These are phyloP conservation scores for Actinostola sp. DNA, from an alignment of 92 coral and sea anemone species.

Conservation along the genomic window DNA sequence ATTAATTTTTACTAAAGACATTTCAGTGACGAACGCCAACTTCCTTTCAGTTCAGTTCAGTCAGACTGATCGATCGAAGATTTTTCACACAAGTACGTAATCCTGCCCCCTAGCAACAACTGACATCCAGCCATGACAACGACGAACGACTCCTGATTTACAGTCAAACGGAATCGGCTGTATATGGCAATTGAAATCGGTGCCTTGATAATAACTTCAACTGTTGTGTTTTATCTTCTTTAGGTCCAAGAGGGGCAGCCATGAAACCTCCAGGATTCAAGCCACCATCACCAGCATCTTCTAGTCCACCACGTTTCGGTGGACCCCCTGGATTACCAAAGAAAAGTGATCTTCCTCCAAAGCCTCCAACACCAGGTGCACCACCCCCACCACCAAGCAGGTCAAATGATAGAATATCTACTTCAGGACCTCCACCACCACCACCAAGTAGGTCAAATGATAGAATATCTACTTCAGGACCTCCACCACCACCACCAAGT, in stretches of 20 bases:
- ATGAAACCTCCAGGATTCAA: slow-evolving; percentile 87
- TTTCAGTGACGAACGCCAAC: no score
- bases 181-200: no score
- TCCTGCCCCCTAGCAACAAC: no score
- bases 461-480: slow-evolving; percentile 28
- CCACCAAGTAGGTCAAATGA: slow-evolving; percentile 49
- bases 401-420: slow-evolving; percentile 26
- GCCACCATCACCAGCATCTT: slow-evolving; percentile 42
- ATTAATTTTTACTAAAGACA: no score
- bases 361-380: slow-evolving; percentile 7
- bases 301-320: slow-evolving; percentile 4
- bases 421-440: slow-evolving; percentile 61
- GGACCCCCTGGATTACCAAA: slow-evolving; percentile 15
- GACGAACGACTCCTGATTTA: no score
- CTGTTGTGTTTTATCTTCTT: not conserved
- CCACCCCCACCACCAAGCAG: slow-evolving; percentile 66
- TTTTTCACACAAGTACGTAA: no score
- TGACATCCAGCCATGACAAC: no score
- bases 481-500: slow-evolving; percentile 62
- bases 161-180: no score
- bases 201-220: not conserved
- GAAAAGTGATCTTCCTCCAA: not conserved
- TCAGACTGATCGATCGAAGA: no score
- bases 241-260: slow-evolving; percentile 76
- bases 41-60: no score